Percentiles rank a stretch among this genome's conserved stretches.
These are phyloP conservation scores for Eumaeus atala DNA, from an alignment of 1,140 invertebrate genomes.

Conservation along the genomic window DNA sequence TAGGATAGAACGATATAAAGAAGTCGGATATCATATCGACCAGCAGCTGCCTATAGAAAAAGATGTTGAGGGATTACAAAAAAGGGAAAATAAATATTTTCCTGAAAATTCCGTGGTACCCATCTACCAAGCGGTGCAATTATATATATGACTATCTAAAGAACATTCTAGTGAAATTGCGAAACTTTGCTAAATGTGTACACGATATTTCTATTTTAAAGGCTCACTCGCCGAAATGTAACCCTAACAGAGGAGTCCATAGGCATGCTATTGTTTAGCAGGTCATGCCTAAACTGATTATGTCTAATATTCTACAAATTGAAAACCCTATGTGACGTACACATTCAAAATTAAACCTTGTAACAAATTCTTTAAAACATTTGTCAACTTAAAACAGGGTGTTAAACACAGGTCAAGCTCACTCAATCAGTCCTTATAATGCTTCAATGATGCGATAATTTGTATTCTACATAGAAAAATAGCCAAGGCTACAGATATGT, in stretches of 20 bases:
- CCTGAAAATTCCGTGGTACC: too few species aligned
- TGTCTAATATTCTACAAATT: slow-evolving; percentile 39
- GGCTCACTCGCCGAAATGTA: slow-evolving; percentile 41
- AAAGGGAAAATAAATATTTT: too few species aligned
- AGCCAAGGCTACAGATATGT: slow-evolving; percentile 29
- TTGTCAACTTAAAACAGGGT: slow-evolving; percentile 26
- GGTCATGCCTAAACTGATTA: slow-evolving; percentile 46
- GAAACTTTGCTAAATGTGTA: too few species aligned
- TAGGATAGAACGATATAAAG: too few species aligned
- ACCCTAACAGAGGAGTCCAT: slow-evolving; percentile 39
- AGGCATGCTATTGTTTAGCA: slow-evolving; percentile 50
- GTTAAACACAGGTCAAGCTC: slow-evolving; percentile 43
- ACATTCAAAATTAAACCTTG: slow-evolving; percentile 32
- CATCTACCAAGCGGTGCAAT: too few species aligned
- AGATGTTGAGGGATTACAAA: too few species aligned
- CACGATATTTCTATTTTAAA: slow-evolving; percentile 12
- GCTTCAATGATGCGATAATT: slow-evolving; percentile 64
- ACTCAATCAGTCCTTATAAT: slow-evolving; percentile 58
- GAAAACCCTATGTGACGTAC: slow-evolving; percentile 19
- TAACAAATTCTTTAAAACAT: slow-evolving; percentile 15
- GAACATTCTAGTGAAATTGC: too few species aligned
- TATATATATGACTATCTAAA: too few species aligned
- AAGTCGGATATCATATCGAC: too few species aligned
- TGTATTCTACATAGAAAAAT: slow-evolving; percentile 56
- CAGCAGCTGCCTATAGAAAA: too few species aligned